These are phyloP conservation scores for Rhopalosiphum padi DNA, from an alignment of 1,140 invertebrate genomes.

Conservation along the genomic window DNA sequence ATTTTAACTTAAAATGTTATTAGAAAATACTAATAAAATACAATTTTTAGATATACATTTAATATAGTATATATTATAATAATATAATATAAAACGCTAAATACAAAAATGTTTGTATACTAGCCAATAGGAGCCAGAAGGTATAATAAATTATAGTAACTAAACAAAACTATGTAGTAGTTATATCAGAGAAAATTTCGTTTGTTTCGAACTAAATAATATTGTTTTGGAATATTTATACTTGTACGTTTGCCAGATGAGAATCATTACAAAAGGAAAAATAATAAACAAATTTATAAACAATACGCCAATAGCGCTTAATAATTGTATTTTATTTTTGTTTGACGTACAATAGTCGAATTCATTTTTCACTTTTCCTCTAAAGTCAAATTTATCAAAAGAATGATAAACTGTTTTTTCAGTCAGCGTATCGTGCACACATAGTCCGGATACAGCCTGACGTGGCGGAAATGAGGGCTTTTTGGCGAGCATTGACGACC, in stretches of 20 bases:
- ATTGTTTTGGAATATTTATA: not conserved
- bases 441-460: constrained; percentile 35
- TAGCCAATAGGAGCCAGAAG: not conserved
- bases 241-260: constrained; percentile 2
- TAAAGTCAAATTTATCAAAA: constrained; percentile 2
- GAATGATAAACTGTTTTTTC: constrained; percentile 34
- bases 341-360: not conserved
- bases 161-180: not conserved
- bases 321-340: not conserved
- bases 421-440: constrained; percentile 54
- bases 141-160: not conserved
- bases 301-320: not conserved
- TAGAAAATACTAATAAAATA: not conserved
- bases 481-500: constrained; percentile 35
- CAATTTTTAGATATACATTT: not conserved
- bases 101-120: not conserved
- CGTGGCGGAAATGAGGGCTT: constrained; percentile 52
- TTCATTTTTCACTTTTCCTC: constrained; percentile 1
- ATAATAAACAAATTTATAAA: not conserved
- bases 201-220: constrained; percentile 18
- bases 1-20: not conserved
- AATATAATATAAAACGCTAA: not conserved
- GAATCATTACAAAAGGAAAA: not conserved
- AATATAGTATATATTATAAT: not conserved
- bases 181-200: not conserved